These are phyloP conservation scores for Acanthiza pusilla DNA, from an alignment of 2,797 vertebrate genomes.

Conservation along the genomic window DNA sequence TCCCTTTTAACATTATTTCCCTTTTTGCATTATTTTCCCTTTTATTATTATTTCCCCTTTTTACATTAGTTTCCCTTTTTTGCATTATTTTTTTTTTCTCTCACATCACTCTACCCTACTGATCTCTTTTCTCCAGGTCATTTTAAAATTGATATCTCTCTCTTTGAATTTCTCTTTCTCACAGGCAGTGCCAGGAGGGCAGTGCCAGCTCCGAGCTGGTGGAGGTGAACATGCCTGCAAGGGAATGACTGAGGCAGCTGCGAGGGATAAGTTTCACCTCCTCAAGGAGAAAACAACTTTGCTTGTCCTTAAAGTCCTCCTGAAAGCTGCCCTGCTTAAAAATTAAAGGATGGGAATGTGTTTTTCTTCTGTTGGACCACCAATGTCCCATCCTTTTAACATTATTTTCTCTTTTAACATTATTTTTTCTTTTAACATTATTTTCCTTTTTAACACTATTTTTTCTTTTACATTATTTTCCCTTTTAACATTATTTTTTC, in stretches of 20 bases:
- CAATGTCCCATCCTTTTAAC: too few relatives aligned
- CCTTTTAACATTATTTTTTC: too few relatives aligned
- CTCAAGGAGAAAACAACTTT: slow-evolving; percentile 4
- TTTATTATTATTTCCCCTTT: background rate
- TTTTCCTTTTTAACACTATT: too few relatives aligned
- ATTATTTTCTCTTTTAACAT: too few relatives aligned
- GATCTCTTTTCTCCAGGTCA: background rate
- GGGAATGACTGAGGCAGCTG: slow-evolving; percentile 22
- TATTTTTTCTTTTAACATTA: too few relatives aligned
- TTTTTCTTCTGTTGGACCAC: background rate
- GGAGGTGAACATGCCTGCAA: background rate
- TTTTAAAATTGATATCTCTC: background rate
- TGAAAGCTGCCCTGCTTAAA: background rate
- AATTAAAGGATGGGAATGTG: background rate
- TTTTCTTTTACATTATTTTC: too few relatives aligned
- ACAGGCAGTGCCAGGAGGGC: background rate
- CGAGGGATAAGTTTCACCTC: background rate
- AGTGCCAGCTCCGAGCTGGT: background rate
- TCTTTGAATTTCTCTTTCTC: background rate
- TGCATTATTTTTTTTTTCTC: background rate
- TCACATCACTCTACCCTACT: too few relatives aligned
- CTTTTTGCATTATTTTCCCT: background rate
- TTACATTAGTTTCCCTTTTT: background rate
- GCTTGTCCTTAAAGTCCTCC: background rate
- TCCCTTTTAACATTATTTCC: background rate